These are phyloP conservation scores for Alaudala cheleensis DNA, from an alignment of 2,113 vertebrate genomes.

Conservation along the genomic window DNA sequence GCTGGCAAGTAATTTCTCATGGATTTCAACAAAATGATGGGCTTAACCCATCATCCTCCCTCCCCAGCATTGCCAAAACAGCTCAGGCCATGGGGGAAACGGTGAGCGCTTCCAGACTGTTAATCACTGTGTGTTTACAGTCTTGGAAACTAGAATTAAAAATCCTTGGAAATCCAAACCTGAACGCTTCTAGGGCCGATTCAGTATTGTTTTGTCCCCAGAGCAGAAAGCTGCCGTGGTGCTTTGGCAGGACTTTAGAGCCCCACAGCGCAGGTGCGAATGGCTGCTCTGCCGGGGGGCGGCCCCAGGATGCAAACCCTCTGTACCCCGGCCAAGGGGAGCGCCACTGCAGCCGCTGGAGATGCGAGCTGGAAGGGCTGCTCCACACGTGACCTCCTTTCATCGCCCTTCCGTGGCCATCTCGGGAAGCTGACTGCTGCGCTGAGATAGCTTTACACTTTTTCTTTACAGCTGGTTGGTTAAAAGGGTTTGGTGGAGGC, in stretches of 20 bases:
- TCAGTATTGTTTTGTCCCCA: neutral
- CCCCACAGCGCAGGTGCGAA: neutral
- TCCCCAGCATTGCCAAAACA: neutral
- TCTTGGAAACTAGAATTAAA: slow-evolving; percentile 20
- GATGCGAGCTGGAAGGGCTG: neutral
- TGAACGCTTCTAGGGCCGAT: neutral
- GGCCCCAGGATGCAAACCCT: neutral
- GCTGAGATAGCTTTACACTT: neutral
- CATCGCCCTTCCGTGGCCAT: neutral
- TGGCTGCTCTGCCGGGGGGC: neutral
- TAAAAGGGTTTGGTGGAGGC: neutral
- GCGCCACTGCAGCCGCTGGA: accelerated
- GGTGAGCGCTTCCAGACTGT: slow-evolving; percentile 35
- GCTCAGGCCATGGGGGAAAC: neutral
- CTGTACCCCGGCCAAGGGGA: neutral
- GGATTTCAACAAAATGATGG: neutral
- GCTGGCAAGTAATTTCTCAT: neutral
- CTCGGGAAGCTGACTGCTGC: neutral
- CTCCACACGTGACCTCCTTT: slow-evolving; percentile 8
- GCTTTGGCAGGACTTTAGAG: neutral
- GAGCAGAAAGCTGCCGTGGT: neutral
- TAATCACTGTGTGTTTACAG: slow-evolving; percentile 12
- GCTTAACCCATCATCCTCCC: neutral
- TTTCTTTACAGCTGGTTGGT: neutral
- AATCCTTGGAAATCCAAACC: neutral